These are phyloP conservation scores for Acipenser oxyrinchus DNA, from an alignment of 2,797 vertebrate species.

Conservation along the genomic window DNA sequence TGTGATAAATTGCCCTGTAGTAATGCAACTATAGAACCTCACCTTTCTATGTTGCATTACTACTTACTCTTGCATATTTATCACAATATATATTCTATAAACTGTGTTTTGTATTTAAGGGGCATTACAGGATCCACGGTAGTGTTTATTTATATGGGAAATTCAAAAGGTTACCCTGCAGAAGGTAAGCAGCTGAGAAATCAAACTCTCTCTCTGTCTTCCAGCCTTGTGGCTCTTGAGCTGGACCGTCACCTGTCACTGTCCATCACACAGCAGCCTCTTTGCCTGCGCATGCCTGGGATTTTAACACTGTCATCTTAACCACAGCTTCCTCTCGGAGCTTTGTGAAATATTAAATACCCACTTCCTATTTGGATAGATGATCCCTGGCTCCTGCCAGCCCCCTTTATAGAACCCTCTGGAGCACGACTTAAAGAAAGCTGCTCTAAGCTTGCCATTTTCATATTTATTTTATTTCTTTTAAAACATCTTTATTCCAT, in stretches of 20 bases:
- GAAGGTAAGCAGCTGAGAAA: neutral
- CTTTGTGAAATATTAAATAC: slow-evolving; percentile 38
- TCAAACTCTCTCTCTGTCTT: neutral
- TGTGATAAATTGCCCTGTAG: no score
- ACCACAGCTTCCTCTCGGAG: slow-evolving; percentile 32
- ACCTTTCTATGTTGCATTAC: no score
- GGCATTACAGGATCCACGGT: no score
- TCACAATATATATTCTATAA: no score
- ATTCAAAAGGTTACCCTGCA: neutral
- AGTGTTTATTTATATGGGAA: no score
- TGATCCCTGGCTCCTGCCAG: slow-evolving; percentile 14
- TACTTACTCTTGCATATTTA: no score
- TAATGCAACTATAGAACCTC: no score
- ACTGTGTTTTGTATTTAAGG: no score
- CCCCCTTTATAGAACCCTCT: neutral
- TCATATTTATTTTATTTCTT: no score
- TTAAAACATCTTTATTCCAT: no score
- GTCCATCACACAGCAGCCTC: slow-evolving; percentile 24
- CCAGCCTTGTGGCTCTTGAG: neutral
- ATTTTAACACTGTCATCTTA: slow-evolving; percentile 35
- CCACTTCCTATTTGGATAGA: slow-evolving; percentile 34
- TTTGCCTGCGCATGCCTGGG: slow-evolving; percentile 25
- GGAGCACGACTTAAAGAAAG: neutral
- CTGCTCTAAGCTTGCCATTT: neutral
- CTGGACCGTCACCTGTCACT: slow-evolving; percentile 27